A percentile compares a stretch with the other conserved stretches of the same genome.
These are phyloP conservation scores for Meriones unguiculatus DNA, from an alignment of 2,113 vertebrate genomes.

Conservation along the genomic window DNA sequence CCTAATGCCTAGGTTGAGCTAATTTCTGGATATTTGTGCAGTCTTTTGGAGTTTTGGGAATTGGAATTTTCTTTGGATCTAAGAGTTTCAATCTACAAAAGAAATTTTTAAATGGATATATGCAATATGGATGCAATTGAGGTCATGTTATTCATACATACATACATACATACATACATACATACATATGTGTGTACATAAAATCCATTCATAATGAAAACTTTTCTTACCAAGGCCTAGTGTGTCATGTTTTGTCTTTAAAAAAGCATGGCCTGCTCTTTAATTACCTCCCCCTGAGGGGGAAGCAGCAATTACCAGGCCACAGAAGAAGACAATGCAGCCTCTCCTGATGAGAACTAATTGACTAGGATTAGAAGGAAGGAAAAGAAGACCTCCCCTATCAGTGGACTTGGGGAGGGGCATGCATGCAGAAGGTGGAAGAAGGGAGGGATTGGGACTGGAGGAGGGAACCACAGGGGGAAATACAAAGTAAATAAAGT, in stretches of 20 bases:
- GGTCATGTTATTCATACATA: background rate
- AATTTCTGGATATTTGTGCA: background rate
- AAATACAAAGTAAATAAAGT: no score
- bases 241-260: slow-evolving; percentile 64
- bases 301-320: no score
- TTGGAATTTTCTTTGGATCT: background rate
- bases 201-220: slow-evolving; percentile 48
- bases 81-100: slow-evolving; percentile 58
- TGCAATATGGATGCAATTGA: background rate
- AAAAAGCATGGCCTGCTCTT: background rate
- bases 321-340: no score
- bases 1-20: background rate
- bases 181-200: background rate
- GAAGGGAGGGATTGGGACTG: no score
- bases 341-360: no score
- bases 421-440: no score
- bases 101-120: slow-evolving; percentile 61
- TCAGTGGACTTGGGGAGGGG: no score
- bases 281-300: no score
- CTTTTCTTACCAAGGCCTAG: slow-evolving; percentile 39
- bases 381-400: no score
- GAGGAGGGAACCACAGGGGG: no score
- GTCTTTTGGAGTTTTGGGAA: background rate
- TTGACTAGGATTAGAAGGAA: no score
- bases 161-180: background rate